phyloP scores from a whole-genome alignment of 2,113 vertebrate species.

The Athene noctua region DNA sequence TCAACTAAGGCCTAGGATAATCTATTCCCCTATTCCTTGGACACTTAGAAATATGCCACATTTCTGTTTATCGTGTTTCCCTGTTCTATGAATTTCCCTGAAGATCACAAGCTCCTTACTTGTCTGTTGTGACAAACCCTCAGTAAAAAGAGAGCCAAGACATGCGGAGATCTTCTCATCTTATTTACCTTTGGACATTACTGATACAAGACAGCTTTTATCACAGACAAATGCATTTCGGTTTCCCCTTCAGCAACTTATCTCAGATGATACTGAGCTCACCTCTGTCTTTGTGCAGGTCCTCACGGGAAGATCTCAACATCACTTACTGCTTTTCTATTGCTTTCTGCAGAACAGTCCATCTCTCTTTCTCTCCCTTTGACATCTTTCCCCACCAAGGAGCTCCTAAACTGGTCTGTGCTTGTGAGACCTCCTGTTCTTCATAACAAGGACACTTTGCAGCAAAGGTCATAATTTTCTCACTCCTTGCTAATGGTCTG shows the following conservation, averaged over 20 bases:
- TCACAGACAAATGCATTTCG: background rate
- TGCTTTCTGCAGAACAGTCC: background rate
- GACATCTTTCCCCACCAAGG: accelerated
- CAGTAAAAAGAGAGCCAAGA: background rate
- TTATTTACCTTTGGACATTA: background rate
- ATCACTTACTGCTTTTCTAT: background rate
- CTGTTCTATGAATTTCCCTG: background rate
- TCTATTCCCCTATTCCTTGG: background rate
- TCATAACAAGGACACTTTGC: background rate
- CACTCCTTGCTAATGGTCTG: background rate
- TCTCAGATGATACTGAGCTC: background rate
- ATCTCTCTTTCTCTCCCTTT: background rate
- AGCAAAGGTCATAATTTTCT: background rate
- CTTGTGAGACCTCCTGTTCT: background rate
- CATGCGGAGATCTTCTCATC: background rate
- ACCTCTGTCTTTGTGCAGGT: accelerated
- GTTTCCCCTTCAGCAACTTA: background rate
- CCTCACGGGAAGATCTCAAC: accelerated
- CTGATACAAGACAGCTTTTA: background rate
- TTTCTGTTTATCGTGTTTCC: background rate
- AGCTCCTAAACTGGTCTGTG: background rate
- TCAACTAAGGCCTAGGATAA: background rate
- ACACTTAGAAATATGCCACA: accelerated
- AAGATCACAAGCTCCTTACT: background rate
- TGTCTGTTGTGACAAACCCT: background rate